Percentiles rank a stretch among this genome's conserved stretches.
Conservation (phyloP, 1,140 invertebrate species). For the Temnothorax nylanderi region DNA sequence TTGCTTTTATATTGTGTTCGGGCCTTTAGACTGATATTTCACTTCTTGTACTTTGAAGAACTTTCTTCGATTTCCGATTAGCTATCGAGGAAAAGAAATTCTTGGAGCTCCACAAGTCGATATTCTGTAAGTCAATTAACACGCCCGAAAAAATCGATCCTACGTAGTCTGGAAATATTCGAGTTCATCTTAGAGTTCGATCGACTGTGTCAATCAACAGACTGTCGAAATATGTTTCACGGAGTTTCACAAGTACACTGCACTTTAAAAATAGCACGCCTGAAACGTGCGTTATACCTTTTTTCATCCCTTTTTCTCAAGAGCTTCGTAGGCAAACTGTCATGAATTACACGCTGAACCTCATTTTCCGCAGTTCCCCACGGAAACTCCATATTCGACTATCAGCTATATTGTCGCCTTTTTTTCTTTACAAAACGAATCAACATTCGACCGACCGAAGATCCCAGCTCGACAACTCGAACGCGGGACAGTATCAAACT, state of each 20-base stretch:
- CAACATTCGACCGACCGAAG: neutral
- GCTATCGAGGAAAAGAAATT: neutral
- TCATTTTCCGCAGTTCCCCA: no score
- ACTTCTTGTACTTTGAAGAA: neutral
- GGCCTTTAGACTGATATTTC: neutral
- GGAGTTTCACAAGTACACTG: neutral
- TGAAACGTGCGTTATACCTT: neutral
- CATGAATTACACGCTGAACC: no score
- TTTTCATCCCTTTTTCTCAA: neutral
- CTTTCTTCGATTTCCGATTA: neutral
- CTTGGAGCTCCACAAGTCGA: neutral
- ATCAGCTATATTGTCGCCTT: neutral
- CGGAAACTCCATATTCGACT: neutral
- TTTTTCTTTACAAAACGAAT: neutral
- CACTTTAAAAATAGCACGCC: neutral
- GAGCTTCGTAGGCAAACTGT: no score
- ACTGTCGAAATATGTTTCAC: neutral
- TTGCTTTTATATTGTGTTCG: no score
- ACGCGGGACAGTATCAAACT: conserved; percentile 33
- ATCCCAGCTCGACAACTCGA: neutral
- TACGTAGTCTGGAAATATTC: neutral
- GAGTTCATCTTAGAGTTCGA: neutral
- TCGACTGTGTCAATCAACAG: neutral
- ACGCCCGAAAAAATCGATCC: neutral
- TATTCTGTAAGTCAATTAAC: neutral